Evolutionary conservation across 2,888 invertebrate genomes (phyloP).

Genomic region (Tillus elongatus): DNA sequence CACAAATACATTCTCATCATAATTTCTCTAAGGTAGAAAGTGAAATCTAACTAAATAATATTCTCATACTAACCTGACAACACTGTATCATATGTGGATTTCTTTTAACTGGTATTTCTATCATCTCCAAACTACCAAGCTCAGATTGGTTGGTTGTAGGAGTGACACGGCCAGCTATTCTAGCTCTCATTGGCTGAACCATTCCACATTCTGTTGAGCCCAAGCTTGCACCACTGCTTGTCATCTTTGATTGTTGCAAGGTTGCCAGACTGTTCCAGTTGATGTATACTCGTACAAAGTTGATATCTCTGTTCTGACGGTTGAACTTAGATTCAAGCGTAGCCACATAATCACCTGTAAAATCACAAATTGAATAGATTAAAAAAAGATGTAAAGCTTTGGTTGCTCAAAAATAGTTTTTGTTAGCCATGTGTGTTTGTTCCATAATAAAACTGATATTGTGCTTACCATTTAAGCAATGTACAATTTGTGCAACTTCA

Average conservation of each 20-base stretch:
- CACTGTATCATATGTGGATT: conserved; percentile 54
- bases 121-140: conserved; percentile 57
- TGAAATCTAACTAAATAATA: neutral
- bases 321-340: conserved; percentile 53
- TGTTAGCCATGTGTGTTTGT: no score
- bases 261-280: conserved; percentile 58
- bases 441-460: no score
- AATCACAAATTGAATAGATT: conserved; percentile 7
- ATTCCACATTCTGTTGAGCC: conserved; percentile 40
- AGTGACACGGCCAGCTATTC: conserved; percentile 67
- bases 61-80: conserved; percentile 45
- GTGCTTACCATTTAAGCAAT: conserved; percentile 56
- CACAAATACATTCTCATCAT: no score
- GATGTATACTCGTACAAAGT: conserved; percentile 62
- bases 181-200: conserved; percentile 53
- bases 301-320: conserved; percentile 41
- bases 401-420: no score
- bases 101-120: conserved; percentile 57
- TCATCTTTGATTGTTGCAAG: conserved; percentile 42
- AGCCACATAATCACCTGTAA: conserved; percentile 54
- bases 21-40: conserved; percentile 6
- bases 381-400: no score
- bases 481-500: conserved; percentile 55
- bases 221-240: conserved; percentile 37
- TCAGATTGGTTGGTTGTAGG: conserved; percentile 57